A percentile compares a stretch with the other conserved stretches of the same genome.
phyloP scores from a whole-genome alignment of 2,888 invertebrate species.

The Hylaea fasciaria region DNA sequence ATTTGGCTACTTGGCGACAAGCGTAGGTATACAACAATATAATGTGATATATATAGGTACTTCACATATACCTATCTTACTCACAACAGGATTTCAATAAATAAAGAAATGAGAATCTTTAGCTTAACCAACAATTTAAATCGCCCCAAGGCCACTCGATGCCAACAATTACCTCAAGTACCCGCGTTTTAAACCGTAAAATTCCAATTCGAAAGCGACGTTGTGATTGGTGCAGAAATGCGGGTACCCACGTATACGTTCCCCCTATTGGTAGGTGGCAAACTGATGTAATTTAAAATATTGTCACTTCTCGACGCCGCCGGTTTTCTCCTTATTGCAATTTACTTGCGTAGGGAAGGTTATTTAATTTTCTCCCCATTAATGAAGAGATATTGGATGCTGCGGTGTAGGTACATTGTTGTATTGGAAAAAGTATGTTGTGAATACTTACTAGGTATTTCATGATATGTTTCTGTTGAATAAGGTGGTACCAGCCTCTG shows the following conservation, averaged over 20 bases:
- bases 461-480: too few species aligned
- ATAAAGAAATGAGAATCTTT: slow-evolving; percentile 1
- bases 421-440: slow-evolving; percentile 14
- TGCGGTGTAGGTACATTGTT: slow-evolving; percentile 38
- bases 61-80: too few species aligned
- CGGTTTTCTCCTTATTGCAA: slow-evolving; percentile 77
- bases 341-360: slow-evolving; percentile 76
- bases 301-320: slow-evolving; percentile 69
- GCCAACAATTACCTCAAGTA: slow-evolving; percentile 52
- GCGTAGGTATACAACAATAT: too few species aligned
- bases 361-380: slow-evolving; percentile 76
- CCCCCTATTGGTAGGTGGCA: slow-evolving; percentile 70
- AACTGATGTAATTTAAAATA: slow-evolving; percentile 81
- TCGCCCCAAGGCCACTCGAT: slow-evolving; percentile 55
- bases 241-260: slow-evolving; percentile 46
- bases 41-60: too few species aligned
- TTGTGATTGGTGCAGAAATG: slow-evolving; percentile 61
- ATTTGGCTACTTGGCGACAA: too few species aligned
- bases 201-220: slow-evolving; percentile 65
- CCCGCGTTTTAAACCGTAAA: slow-evolving; percentile 61
- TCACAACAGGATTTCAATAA: background rate
- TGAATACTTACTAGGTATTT: too few species aligned
- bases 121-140: slow-evolving; percentile 5
- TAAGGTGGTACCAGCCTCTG: too few species aligned
- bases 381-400: slow-evolving; percentile 71